phyloP scores from a whole-genome alignment of 2,888 invertebrate species.

The Nomada lathburiana region DNA sequence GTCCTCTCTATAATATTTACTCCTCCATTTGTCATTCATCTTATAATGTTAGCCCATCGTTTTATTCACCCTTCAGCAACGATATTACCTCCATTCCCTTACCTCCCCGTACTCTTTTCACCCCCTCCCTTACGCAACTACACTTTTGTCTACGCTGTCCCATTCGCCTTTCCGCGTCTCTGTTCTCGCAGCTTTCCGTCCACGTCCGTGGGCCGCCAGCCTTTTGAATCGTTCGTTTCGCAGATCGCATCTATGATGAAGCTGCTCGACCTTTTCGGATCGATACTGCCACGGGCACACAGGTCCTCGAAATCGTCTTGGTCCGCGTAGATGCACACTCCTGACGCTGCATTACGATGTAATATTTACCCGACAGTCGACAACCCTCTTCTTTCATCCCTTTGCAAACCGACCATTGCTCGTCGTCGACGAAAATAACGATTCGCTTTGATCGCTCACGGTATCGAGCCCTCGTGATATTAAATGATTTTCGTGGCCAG shows the following conservation, averaged over 20 bases:
- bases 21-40: slow-evolving; percentile 20
- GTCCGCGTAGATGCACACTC: neutral
- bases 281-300: slow-evolving; percentile 21
- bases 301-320: slow-evolving; percentile 31
- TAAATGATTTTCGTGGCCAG: neutral
- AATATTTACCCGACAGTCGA: slow-evolving; percentile 36
- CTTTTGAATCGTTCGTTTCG: slow-evolving; percentile 15
- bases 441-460: neutral
- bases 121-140: slow-evolving; percentile 7
- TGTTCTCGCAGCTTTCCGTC: neutral
- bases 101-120: neutral
- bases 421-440: slow-evolving; percentile 8
- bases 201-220: neutral
- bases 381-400: neutral
- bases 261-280: slow-evolving; percentile 22
- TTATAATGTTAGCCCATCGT: neutral
- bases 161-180: neutral
- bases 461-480: neutral
- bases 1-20: too few relatives aligned
- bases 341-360: neutral
- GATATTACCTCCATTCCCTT: neutral
- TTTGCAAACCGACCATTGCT: neutral
- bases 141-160: neutral
- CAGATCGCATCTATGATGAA: slow-evolving; percentile 21
- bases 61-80: neutral